These are phyloP conservation scores for Sebastes vulpes DNA, from an alignment of 2,797 vertebrate species.

Conservation along the genomic window DNA sequence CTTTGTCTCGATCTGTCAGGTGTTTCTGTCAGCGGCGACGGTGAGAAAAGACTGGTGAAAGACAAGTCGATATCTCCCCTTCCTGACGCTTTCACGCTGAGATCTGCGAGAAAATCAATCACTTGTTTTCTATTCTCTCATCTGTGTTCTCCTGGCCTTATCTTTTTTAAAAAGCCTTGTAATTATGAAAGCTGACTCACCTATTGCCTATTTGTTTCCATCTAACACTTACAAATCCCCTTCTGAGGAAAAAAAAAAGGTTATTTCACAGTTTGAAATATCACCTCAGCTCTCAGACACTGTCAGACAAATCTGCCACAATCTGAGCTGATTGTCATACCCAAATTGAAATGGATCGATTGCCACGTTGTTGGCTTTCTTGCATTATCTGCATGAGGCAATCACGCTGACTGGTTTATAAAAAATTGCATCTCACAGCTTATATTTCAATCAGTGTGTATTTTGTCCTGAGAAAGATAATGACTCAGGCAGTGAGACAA, in stretches of 20 bases:
- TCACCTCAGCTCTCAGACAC: not conserved
- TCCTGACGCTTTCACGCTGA: not conserved
- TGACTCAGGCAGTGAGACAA: not conserved
- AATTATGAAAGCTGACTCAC: not conserved
- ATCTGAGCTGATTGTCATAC: not conserved
- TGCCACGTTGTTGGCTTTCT: not conserved
- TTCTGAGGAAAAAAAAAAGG: not conserved
- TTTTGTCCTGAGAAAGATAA: not conserved
- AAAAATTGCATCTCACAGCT: not conserved
- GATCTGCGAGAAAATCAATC: constrained; percentile 27
- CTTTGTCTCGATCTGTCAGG: constrained; percentile 35
- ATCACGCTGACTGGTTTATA: not conserved
- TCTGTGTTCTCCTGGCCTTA: not conserved
- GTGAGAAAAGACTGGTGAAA: constrained; percentile 26
- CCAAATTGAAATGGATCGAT: constrained; percentile 32
- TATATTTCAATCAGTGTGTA: constrained; percentile 1
- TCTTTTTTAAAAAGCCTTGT: constrained; percentile 15
- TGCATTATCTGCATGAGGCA: constrained; percentile 7
- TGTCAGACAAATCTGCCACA: not conserved
- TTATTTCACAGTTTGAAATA: not conserved
- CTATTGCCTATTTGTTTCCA: not conserved
- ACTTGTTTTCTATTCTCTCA: not conserved
- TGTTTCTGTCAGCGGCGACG: constrained; percentile 16
- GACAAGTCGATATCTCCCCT: constrained; percentile 28
- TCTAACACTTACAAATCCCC: not conserved